A percentile compares a stretch with the other conserved stretches of the same genome.
Evolutionary conservation across 2,888 invertebrate species (phyloP).

Genomic region (Pachydiplax longipennis): DNA sequence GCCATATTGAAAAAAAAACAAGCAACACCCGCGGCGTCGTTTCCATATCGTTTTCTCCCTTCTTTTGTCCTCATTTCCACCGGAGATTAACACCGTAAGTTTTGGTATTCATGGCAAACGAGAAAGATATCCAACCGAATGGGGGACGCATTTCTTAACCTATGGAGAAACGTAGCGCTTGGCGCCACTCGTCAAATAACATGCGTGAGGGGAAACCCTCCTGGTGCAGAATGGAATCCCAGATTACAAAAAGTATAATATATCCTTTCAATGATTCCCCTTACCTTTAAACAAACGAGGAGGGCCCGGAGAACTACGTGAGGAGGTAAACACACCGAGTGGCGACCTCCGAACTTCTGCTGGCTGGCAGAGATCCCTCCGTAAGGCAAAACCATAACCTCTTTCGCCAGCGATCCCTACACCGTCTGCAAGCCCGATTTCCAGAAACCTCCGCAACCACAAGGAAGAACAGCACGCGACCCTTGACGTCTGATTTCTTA

Average conservation of each 20-base stretch:
- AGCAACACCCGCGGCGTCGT: background rate
- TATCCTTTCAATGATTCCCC: background rate
- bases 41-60: background rate
- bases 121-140: background rate
- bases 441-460: background rate
- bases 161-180: background rate
- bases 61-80: background rate
- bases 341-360: background rate
- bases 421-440: background rate
- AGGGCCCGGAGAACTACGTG: background rate
- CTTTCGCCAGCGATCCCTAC: background rate
- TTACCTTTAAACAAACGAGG: background rate
- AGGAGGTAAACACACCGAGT: background rate
- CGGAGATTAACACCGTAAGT: background rate
- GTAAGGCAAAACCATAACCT: conserved; percentile 36
- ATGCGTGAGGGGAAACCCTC: background rate
- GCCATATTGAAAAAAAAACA: background rate
- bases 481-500: conserved; percentile 5
- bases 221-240: background rate
- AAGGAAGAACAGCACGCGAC: background rate
- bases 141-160: background rate
- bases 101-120: background rate
- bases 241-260: background rate
- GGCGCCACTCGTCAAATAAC: background rate
- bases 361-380: conserved; percentile 5